Conservation (phyloP, 2,797 vertebrate species). For the Acanthurus tractus region DNA sequence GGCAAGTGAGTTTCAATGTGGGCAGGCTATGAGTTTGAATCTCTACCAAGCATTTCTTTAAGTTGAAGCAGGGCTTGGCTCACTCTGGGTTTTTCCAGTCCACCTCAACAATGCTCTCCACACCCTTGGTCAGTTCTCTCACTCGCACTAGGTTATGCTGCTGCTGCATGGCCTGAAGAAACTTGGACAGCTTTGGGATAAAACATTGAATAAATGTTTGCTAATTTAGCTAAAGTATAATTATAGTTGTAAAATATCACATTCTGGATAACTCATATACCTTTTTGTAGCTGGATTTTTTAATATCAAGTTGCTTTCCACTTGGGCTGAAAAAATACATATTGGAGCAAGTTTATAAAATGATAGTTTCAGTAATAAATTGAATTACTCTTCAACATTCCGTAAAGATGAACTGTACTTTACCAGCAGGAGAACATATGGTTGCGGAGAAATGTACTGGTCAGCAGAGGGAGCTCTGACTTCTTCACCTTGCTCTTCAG, state of each 20-base stretch:
- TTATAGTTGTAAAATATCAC: background rate
- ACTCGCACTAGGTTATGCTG: constrained; percentile 90
- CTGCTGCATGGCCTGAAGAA: constrained; percentile 95
- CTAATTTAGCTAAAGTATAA: background rate
- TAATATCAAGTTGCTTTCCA: constrained; percentile 93
- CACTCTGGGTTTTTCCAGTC: constrained; percentile 95
- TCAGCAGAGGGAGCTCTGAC: constrained; percentile 94
- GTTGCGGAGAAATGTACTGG: constrained; percentile 93
- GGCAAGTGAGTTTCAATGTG: background rate
- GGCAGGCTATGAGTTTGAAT: constrained; percentile 20
- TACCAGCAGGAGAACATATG: constrained; percentile 97
- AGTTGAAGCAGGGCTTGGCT: constrained; percentile 53
- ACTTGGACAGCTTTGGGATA: constrained; percentile 92
- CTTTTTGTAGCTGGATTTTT: constrained; percentile 98
- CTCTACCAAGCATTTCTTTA: constrained; percentile 27
- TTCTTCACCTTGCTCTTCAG: constrained; percentile 95
- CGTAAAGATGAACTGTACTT: constrained; percentile 16
- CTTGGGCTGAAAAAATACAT: constrained; percentile 84
- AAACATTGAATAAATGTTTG: background rate
- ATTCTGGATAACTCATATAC: constrained; percentile 71
- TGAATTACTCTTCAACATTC: background rate
- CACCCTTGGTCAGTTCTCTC: constrained; percentile 95
- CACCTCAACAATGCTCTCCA: constrained; percentile 95
- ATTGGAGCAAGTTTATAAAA: background rate
- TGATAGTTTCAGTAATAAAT: background rate